phyloP scores from a whole-genome alignment of 2,113 vertebrate genomes.

The Synchiropus splendidus region DNA sequence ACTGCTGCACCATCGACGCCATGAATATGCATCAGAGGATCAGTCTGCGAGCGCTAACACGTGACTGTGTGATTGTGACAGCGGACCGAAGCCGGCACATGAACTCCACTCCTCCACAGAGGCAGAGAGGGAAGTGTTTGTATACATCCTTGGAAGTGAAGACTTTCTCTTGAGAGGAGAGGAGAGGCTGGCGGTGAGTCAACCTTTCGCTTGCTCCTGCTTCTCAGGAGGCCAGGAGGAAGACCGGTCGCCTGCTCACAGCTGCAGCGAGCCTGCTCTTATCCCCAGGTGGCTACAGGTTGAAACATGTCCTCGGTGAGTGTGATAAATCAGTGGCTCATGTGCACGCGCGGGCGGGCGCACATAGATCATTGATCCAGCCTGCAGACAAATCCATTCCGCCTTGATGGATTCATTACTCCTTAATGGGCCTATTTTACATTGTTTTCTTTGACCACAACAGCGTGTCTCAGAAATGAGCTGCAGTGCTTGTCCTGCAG shows the following conservation, averaged over 20 bases:
- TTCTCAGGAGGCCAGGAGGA: conserved; percentile 15
- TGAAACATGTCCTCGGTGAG: conserved; percentile 35
- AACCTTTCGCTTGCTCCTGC: neutral
- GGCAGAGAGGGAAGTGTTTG: conserved; percentile 4
- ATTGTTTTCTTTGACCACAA: conserved; percentile 71
- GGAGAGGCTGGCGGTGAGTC: too few relatives aligned
- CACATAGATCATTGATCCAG: conserved; percentile 53
- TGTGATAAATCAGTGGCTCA: conserved; percentile 57
- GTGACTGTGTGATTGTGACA: conserved; percentile 9
- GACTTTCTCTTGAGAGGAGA: too few relatives aligned
- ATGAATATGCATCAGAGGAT: conserved; percentile 34
- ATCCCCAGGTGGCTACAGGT: conserved; percentile 33
- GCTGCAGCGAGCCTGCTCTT: conserved; percentile 25
- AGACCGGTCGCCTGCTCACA: conserved; percentile 32
- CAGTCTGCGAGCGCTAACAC: neutral
- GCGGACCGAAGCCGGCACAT: conserved; percentile 7
- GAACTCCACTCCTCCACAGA: conserved; percentile 5
- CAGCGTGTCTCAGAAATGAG: conserved; percentile 55
- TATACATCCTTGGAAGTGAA: neutral
- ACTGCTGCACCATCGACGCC: conserved; percentile 34
- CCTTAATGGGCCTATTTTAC: conserved; percentile 76
- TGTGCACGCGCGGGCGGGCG: conserved; percentile 9
- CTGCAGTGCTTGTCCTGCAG: conserved; percentile 13
- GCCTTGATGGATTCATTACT: conserved; percentile 72
- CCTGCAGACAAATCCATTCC: conserved; percentile 67